phyloP scores from a whole-genome alignment of 1,140 invertebrate genomes.

The Zaprionus inermis region DNA sequence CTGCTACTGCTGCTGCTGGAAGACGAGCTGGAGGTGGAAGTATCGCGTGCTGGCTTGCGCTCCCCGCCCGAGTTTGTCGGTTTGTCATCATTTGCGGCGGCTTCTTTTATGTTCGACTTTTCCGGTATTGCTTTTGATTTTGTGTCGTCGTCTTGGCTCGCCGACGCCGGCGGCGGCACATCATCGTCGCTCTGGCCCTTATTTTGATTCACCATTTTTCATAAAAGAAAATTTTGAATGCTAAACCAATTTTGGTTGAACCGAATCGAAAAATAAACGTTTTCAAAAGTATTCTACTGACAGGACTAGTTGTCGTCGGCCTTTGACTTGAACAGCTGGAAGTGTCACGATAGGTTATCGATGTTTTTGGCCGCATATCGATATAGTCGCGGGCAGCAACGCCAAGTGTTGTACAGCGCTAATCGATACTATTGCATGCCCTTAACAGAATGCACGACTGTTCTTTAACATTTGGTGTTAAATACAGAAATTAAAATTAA shows the following conservation, averaged over 20 bases:
- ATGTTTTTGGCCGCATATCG: not conserved
- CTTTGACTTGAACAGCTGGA: slow-evolving; percentile 33
- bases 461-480: not conserved
- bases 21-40: slow-evolving; percentile 35
- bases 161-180: not conserved
- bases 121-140: slow-evolving; percentile 15
- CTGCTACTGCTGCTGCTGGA: slow-evolving; percentile 19
- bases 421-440: not conserved
- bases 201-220: slow-evolving; percentile 27
- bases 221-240: not conserved
- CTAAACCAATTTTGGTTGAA: not conserved
- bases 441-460: not conserved
- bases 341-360: slow-evolving; percentile 7
- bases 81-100: slow-evolving; percentile 8
- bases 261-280: slow-evolving; percentile 29
- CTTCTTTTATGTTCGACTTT: slow-evolving; percentile 12
- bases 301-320: slow-evolving; percentile 8
- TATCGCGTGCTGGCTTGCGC: slow-evolving; percentile 24
- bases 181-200: slow-evolving; percentile 13
- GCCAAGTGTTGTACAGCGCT: not conserved
- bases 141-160: slow-evolving; percentile 21
- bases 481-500: not conserved
- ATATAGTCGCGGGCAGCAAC: not conserved
- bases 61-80: not conserved
- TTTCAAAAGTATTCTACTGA: slow-evolving; percentile 23